Evolutionary conservation across 1,140 invertebrate genomes (phyloP), one percentile per base, ranked within the genome.

Genomic region (Atopsyche davidsoni): DNA sequence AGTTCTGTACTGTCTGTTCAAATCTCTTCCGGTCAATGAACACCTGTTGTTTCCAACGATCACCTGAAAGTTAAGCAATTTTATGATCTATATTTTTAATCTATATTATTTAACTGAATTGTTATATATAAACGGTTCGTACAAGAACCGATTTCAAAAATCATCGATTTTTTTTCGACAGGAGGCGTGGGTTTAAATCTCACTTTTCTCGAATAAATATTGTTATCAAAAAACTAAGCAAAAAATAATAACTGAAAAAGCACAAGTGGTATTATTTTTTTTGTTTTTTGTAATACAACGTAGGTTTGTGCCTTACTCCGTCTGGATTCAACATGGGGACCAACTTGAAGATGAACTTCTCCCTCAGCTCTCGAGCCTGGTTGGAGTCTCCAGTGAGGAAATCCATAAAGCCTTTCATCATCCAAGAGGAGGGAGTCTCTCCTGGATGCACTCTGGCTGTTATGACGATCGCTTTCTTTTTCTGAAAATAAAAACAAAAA

Each of bases 321-420:
- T 98, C 94, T 1, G 93, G 93, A 73, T 98, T 98, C 17, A 96
- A 65, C 87, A 96, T 94, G 36, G 94, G 93, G 53, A 98, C 86
- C 42, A 97, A 66, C 73, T 97, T 97, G 67, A 98, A 97, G 53
- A 97, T 91, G 70, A 92, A 96, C 64, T 88, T 86, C 61, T 94
- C 87, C 35, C 93, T 76, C n/a, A 98, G 70, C 62, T 88, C 83
- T 60, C 80, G 80, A 2, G 87, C 86, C 60, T 84, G 80, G 58
- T 76, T 79, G 0, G 83, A 80, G 55, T 89, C 86, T 28, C 90
- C 85, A 2, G 92, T 88, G 31, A 96, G 73, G 66, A 89, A 95
- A 65, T 96, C 90, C 69, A 96, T 85, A 44, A 89, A 82, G 36
- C 92, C 93, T 75, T 95, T 94, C 92, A 96, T 96, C 76, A 94